Base-by-base conservation (phyloP, 2,113 vertebrate genomes). In the Zonotrichia leucophrys region DNA sequence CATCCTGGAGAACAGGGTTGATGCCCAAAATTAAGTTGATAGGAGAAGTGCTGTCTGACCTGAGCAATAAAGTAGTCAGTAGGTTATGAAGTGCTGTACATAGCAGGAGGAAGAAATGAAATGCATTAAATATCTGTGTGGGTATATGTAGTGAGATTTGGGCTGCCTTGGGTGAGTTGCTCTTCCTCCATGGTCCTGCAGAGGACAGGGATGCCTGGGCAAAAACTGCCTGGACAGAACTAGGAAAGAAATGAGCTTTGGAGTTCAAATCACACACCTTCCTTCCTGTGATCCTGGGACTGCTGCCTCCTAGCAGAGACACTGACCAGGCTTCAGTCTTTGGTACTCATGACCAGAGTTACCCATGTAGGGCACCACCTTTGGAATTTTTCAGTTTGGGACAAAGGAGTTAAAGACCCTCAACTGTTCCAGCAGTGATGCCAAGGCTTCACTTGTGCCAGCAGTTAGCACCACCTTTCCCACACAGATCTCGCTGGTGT, bases 241-340 rank as follows among this genome's bases (percentile, higher is more conserved):
- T 1, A 1, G 53, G 20, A 47, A 58, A 31, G 27, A 47, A 42
- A 31, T 0, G 0, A 73, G 28, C 24, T 39, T 35, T 11, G 24
- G 55, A 70, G 62, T 62, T 27, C 20, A 30, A 47, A 56, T 56
- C 19, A 7, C 8, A 6, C 7, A 22, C 7, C 5, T 60, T 64
- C n/a, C 27, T 68, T 50, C n/a, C 44, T 56, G 41, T 70, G 46
- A 23, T 42, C 28, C 77, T 30, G 10, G 21, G 21, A 9, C 55
- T 55, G 39, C 55, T 53, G 23, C 13, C 46, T 55, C 31, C 44
- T 35, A 12, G 18, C 46, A 55, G 46, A 64, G 18, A 22, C 15
- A 6, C 31, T 49, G 33, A 23, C 28, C 62, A 50, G 41, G n/a
- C 46, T 66, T 12, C 30, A 10, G 52, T 33, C 35, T 50, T 25